Evolutionary conservation across 2,797 vertebrate species (phyloP), one percentile per base, ranked within the genome.

Genomic region (Centropyge bicolor): DNA sequence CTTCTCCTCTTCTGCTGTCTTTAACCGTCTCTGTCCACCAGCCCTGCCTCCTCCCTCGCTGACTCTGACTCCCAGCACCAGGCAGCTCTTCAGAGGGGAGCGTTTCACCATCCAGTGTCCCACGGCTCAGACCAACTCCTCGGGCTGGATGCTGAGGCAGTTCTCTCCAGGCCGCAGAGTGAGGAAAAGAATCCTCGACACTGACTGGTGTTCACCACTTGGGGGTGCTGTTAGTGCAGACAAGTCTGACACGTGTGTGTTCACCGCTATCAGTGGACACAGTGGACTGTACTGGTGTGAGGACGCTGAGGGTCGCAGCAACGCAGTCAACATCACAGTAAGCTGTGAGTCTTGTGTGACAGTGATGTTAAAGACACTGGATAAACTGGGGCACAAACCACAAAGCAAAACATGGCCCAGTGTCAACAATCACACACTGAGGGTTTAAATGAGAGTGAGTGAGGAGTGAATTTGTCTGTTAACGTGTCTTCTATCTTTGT

Each of bases 211-310:
- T 82, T 77, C 74, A 24, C 70, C 89, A 80, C 74, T 81, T 31
- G 89, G 71, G 17, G 86, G 87, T 3, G 70, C 62, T 71, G 49
- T 76, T 36, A 41, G 16, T 5, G 5, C 10, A 62, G 12, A 75
- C 43, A 59, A 11, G 1, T 40, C 80, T 5, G 48, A 77, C 0
- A 35, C 0, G 0, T 93, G 90, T 22, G 19, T 10, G 56, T 89
- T 94, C 60, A 57, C 20, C 3, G 86, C 84, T 31, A 56, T n/a
- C 24, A 56, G 31, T 1, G 56, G 36, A 9, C 89, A 59, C 74
- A 73, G 78, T 54, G 94, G 91, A 19, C 64, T 94, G 60, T 94
- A 94, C 91, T 95, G 94, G 94, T 95, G 94, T 78, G 85, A 91
- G 61, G 64, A 68, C 12, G 16, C 74, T 0, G 36, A 79, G 68